Conservation (phyloP, 2,888 invertebrate genomes). For the Clepsis dumicolana region DNA sequence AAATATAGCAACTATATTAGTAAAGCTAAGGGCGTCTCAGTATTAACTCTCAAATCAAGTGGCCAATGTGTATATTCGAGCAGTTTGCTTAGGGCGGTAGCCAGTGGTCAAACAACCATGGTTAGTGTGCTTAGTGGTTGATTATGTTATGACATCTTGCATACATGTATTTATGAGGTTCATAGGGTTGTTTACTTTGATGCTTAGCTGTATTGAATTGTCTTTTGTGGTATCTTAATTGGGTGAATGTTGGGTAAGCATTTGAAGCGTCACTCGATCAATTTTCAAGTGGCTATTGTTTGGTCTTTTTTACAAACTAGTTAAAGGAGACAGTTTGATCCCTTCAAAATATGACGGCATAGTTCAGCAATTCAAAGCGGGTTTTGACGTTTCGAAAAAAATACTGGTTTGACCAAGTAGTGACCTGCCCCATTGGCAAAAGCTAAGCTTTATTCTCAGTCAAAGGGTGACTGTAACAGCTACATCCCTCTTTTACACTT, state of each 20-base stretch:
- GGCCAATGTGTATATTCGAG: constrained; percentile 58
- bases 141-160: constrained; percentile 37
- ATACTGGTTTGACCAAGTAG: too few species aligned
- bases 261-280: not conserved
- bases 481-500: too few species aligned
- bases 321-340: too few species aligned
- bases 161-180: constrained; percentile 17
- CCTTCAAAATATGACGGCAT: too few species aligned
- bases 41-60: constrained; percentile 47
- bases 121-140: constrained; percentile 26
- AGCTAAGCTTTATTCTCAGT: too few species aligned
- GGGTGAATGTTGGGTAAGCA: not conserved
- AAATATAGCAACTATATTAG: constrained; percentile 14
- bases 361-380: too few species aligned
- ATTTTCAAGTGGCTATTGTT: not conserved
- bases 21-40: constrained; percentile 9
- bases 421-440: too few species aligned
- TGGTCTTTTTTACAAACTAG: too few species aligned
- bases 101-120: constrained; percentile 48
- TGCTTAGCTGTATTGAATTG: not conserved
- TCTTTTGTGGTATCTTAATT: not conserved
- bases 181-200: constrained; percentile 1
- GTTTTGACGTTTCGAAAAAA: too few species aligned
- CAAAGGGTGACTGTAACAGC: too few species aligned
- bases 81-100: constrained; percentile 48